These are phyloP conservation scores for Cossypha heuglini DNA, from an alignment of 2,797 vertebrate genomes.

Conservation along the genomic window DNA sequence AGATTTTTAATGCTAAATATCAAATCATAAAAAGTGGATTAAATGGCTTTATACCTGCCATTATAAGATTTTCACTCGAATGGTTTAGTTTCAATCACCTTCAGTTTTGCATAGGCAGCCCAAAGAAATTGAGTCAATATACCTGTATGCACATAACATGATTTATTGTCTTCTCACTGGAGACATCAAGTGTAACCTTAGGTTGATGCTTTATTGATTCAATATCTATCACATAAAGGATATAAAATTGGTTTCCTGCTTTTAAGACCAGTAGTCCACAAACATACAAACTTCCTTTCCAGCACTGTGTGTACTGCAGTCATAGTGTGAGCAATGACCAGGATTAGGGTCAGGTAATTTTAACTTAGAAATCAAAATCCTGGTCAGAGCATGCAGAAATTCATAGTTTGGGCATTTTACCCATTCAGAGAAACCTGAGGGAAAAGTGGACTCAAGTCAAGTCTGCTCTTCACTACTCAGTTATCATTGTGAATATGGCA, in stretches of 20 bases:
- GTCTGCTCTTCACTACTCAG: neutral
- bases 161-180: slow-evolving; percentile 58
- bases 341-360: neutral
- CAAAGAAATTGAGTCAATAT: slow-evolving; percentile 50
- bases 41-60: neutral
- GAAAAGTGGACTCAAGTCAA: neutral
- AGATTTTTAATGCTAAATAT: neutral
- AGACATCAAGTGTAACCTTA: slow-evolving; percentile 47
- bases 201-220: slow-evolving; percentile 38
- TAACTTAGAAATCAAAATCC: neutral
- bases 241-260: slow-evolving; percentile 48
- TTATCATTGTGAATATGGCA: neutral
- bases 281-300: neutral
- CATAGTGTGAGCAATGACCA: neutral
- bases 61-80: neutral
- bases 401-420: neutral
- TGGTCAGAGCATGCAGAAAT: neutral
- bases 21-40: neutral
- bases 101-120: slow-evolving; percentile 31
- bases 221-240: slow-evolving; percentile 13
- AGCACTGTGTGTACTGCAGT: neutral
- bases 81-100: slow-evolving; percentile 9
- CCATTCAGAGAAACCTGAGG: neutral
- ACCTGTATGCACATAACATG: slow-evolving; percentile 40
- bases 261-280: slow-evolving; percentile 22